A percentile compares a stretch with the other conserved stretches of the same genome.
phyloP scores from a whole-genome alignment of 92 coral and sea anemone species.

The Zoanthus sociatus region DNA sequence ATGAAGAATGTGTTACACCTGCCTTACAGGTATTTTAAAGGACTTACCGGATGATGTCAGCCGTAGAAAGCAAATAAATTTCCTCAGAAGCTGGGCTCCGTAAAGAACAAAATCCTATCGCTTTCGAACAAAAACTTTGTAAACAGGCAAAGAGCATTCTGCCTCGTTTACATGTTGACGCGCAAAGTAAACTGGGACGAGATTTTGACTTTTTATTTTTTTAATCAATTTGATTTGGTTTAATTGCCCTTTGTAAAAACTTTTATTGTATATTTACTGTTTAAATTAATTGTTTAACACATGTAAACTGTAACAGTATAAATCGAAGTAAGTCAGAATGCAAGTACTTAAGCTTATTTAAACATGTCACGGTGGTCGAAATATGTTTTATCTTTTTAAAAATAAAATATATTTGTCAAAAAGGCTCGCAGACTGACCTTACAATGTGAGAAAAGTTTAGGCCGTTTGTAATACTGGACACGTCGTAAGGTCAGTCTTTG shows the following conservation, averaged over 20 bases:
- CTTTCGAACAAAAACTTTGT: conserved; percentile 32
- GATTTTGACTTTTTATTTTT: neutral
- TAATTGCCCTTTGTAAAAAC: neutral
- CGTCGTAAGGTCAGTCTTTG: no score
- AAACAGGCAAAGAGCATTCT: conserved; percentile 3
- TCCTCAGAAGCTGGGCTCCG: neutral
- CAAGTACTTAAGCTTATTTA: no score
- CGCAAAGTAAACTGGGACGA: conserved; percentile 15
- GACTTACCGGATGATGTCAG: conserved; percentile 9
- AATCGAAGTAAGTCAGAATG: no score
- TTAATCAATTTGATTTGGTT: no score
- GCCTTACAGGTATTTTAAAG: neutral
- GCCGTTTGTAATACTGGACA: no score
- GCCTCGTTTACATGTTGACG: conserved; percentile 17
- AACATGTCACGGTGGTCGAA: no score
- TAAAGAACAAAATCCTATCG: conserved; percentile 1
- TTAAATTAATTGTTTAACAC: no score
- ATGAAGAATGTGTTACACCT: neutral
- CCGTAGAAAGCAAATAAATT: neutral
- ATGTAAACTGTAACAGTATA: no score
- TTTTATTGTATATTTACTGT: neutral
- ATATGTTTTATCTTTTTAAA: no score
- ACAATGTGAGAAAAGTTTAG: no score
- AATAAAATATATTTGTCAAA: no score
- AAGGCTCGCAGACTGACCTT: no score